Evolutionary conservation across 2,797 vertebrate species (phyloP).

Genomic region (Spheniscus humboldti): DNA sequence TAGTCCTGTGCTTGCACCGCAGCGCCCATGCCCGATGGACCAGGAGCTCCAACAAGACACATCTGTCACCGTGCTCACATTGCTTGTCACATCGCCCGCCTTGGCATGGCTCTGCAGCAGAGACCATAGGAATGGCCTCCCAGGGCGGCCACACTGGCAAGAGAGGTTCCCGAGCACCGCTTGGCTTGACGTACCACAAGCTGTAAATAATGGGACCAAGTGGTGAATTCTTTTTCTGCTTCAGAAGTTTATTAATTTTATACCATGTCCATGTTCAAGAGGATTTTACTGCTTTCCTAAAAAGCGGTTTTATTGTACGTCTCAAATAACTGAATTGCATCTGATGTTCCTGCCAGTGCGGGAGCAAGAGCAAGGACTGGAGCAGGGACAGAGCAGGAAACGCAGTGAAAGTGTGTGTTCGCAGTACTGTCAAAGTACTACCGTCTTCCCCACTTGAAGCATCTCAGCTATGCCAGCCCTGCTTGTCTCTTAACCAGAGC

Average conservation of each 20-base stretch:
- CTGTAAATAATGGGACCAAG: neutral
- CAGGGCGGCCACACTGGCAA: fast-evolving
- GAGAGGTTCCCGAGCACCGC: fast-evolving
- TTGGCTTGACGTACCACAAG: neutral
- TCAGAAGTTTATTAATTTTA: neutral
- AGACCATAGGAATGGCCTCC: neutral
- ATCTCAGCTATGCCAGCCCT: slow-evolving; percentile 39
- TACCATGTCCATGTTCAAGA: neutral
- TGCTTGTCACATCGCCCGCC: fast-evolving
- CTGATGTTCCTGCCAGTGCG: neutral
- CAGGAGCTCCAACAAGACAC: neutral
- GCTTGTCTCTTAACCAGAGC: neutral
- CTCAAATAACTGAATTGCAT: neutral
- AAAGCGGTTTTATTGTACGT: neutral
- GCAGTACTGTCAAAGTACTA: neutral
- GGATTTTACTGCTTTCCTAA: neutral
- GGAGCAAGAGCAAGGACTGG: neutral
- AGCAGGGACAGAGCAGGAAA: fast-evolving
- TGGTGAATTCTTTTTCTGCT: neutral
- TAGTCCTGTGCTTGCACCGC: neutral
- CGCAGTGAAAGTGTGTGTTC: fast-evolving
- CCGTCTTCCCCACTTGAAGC: neutral
- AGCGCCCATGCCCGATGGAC: fast-evolving
- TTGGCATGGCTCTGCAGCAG: fast-evolving
- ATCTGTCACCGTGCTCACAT: fast-evolving